Evolutionary conservation across 2,888 invertebrate genomes (phyloP), one percentile per base, ranked within the genome.

Genomic region (Drosophila neotestacea): DNA sequence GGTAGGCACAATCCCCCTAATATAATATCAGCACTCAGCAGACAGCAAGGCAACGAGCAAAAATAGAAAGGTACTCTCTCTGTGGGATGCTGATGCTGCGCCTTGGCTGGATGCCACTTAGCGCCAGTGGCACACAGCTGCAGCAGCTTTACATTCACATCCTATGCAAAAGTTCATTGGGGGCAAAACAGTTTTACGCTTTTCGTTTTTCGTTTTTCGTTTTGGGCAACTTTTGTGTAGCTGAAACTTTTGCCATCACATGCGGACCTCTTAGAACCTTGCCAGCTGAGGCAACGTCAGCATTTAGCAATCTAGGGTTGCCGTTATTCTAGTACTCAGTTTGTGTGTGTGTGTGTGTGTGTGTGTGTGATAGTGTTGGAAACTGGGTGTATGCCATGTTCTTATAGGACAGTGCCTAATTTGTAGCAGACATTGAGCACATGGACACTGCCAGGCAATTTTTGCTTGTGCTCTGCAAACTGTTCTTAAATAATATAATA

Each of bases 91-190:
- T 68, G 76, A 72, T 77, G 85, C 82, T 81, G 85, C 27, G 69
- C 42, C 81, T 59, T 81, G 66, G 77, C 70, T 70, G 77, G 70
- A 56, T 61, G 82, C 87, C 85, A 84, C 83, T 86, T 84, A 80
- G 71, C 75, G 73, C 64, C 87, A 78, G 27, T 50, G 68, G 64
- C 59, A 51, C 73, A 66, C 76, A 69, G 76, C 76, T 75, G 77
- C 64, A 71, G 28, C 69, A 54, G 44, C 56, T 52, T 38, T 46
- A 51, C 66, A 50, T 65, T 34, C 48, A 51, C 66, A 50, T 65
- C 60, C 61, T 64, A 64, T 72, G 77, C 73, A 73, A 84, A 87
- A 75, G 75, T 81, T 82, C 80, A 67, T 68, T 70, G 70, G 69
- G 71, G 65, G 32, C 44, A 62, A 27, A 56, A 28, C 68, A 58